Evolutionary conservation across 37 sponge, comb jelly and placozoan species (phyloP), one percentile per base, ranked within the genome.

Genomic region (Chondrilla cf. caribensis): DNA sequence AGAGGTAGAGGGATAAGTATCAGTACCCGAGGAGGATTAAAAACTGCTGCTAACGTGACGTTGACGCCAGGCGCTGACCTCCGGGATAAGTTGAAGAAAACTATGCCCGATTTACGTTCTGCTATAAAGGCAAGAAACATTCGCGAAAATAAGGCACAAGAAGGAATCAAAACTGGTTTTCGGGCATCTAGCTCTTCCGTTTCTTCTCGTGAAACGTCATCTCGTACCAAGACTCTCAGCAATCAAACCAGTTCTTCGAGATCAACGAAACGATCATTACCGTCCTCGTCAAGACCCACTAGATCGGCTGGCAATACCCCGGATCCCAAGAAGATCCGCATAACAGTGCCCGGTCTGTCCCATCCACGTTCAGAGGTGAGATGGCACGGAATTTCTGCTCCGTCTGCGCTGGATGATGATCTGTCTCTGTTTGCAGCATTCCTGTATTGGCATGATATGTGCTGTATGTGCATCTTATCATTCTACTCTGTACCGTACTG

Each of bases 311-410:
- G 78, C 84, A 8, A 78, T 85, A 8, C 78, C 39, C 44, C 83
- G 22, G 93, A 92, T 19, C 81, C 89, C 19, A 92, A 92, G 89
- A 92, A 88, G 84, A 92, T 92, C 43, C 84, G 79, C 9, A 85
- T 92, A 38, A 92, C 93, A 0, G 89, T 92, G 31, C 89, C 88
- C 28, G 93, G 93, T 38, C 40, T 84, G 80, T 79, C 58, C 31
- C 60, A 83, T 18, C 80, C 87, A 3, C 77, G 77, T 14, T 79
- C 86, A 11, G 89, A 92, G 93, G 93, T 92, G 81, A 89, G 93
- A 37, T 21, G 36, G 35, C 28, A 32, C 68, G 29, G 51, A 47
- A n/a, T n/a, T n/a, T 14, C 51, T 47, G 51, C 51, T 47, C 11
- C 51, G 51, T 47, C 51, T 47, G 11, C 51, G 51, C 51, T 47